Base-by-base conservation (phyloP, 2,888 invertebrate species). In the Lithophane socia region DNA sequence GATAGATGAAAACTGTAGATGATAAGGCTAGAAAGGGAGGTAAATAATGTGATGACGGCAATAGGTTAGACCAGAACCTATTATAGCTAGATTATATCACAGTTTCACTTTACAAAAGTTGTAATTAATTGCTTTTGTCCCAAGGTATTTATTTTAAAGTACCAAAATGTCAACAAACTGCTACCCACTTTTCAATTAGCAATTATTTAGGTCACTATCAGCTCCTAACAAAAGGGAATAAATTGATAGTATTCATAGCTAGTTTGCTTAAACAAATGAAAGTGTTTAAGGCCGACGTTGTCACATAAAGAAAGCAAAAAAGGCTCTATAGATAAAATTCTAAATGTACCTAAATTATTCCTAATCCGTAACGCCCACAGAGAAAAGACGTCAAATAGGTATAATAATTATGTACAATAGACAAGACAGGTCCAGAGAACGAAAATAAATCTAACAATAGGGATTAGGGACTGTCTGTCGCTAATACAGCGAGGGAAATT, bases 151-250 rank as follows among this genome's bases (percentile, higher is more conserved):
- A 69, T 16, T 63, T 61, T 63, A 58, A 60, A 69, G 42, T 24
- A 37, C 37, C 37, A 37, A 78, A 65, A 47, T 56, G 29, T 58
- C 49, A 44, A 70, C 56, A 67, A 58, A 24, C 12, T 66, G 60
- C 49, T 63, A 44, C 49, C 29, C n/a, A 66, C 21, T 82, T 77
- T 82, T 77, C 61, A 63, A 80, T 82, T 80, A 77, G 77, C 80
- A 80, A 77, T 80, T 77, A 82, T 63, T 82, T 71, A 67, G 61
- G 44, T 52, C 56, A 67, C 18, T 67, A 70, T 61, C 77, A 65
- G 24, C 16, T 21, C 21, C 13, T 3, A 58, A 58, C 66, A 71
- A 74, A 67, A 67, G 58, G 9, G 4, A 7, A 60, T 8, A 24
- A 60, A 47, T n/a, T 47, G 3, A 61, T 63, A 21, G 16, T 5